Evolutionary conservation across 2,797 vertebrate species (phyloP), one percentile per base, ranked within the genome.

Genomic region (Myotis findleyi): DNA sequence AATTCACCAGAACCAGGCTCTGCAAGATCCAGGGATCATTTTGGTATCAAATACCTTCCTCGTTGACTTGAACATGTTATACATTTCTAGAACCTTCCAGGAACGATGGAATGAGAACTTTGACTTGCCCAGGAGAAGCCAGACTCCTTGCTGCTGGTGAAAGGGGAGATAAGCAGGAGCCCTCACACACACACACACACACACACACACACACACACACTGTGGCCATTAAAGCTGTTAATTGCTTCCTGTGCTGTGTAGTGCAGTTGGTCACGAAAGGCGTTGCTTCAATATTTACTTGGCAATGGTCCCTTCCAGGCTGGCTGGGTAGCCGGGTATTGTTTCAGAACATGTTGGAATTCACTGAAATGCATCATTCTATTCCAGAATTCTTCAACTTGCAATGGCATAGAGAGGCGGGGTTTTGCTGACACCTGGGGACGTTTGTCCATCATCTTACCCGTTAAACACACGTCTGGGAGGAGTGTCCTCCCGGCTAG

Each of bases 211-310:
- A 44, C 41, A 44, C 41, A 44, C 41, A 44, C 57, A 4, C 30
- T 0, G 51, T 18, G 81, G 49, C 30, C 59, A 23, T 6, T 17
- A 2, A 55, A 21, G 12, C 30, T 55, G 13, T 33, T 14, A 16
- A 5, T 20, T 27, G 14, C n/a, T 36, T 7, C 73, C 33, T 12
- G 23, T n/a, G 62, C 0, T 0, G 2, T 12, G 57, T 5, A 0
- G 30, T 23, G 9, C 2, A 2, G 38, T 12, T 38, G 72, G 23
- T 6, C 49, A 4, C 4, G 9, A 30, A 59, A 49, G 83, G 17
- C 0, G 0, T 49, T 47, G 49, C 62, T 25, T 36, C 0, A 2
- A 38, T 9, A 2, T 21, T 47, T 51, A 10, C 18, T 69, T 23
- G 72, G 59, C 49, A 18, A 1, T 3, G 25, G 33, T 13, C 38